These are phyloP conservation scores for Cepaea hortensis DNA, from an alignment of 2,888 invertebrate species.

Conservation along the genomic window DNA sequence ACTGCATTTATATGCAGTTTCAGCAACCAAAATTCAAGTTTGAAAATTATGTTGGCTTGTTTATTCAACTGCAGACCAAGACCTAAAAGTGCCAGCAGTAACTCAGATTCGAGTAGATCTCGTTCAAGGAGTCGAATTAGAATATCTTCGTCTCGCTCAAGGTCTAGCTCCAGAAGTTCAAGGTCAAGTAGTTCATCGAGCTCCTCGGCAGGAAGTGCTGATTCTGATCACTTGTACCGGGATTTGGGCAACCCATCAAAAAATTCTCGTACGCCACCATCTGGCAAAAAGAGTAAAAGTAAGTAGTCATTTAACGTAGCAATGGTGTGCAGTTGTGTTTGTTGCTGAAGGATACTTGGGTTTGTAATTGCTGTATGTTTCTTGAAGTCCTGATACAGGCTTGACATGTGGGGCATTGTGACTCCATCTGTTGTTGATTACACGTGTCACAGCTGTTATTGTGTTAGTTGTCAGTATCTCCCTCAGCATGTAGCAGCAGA, in stretches of 20 bases:
- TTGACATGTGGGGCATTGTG: no score
- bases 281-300: conserved; percentile 59
- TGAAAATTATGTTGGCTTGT: not conserved
- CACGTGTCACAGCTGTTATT: no score
- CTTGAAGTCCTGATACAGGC: no score
- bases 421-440: no score
- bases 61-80: conserved; percentile 42
- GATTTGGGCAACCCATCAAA: conserved; percentile 65
- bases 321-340: not conserved
- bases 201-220: conserved; percentile 72
- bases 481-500: no score
- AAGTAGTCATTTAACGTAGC: not conserved
- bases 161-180: conserved; percentile 55
- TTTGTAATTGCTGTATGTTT: no score
- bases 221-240: conserved; percentile 73
- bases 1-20: no score
- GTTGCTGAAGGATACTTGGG: no score
- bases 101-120: conserved; percentile 46
- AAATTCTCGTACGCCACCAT: conserved; percentile 4
- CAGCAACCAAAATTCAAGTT: no score
- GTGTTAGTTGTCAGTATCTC: no score
- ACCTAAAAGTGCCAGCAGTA: conserved; percentile 43
- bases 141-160: conserved; percentile 47
- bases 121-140: conserved; percentile 11
- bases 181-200: conserved; percentile 64